Conservation (phyloP, 2,113 vertebrate genomes). For the Excalfactoria chinensis region DNA sequence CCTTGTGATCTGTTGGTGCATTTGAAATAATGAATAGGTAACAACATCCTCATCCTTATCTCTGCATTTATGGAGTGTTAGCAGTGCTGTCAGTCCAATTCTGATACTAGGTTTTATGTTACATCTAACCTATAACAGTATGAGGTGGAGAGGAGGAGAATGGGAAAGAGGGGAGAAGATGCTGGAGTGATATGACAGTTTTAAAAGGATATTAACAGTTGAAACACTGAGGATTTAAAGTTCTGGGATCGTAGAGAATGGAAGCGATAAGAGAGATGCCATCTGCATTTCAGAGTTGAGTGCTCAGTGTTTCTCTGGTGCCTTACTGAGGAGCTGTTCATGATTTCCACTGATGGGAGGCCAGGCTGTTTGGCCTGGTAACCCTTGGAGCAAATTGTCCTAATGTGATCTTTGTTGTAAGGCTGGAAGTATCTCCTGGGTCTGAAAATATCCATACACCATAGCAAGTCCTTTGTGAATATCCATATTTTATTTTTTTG, state of each 20-base stretch:
- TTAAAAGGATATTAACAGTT: neutral
- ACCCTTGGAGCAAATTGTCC: too few species aligned
- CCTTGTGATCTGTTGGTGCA: neutral
- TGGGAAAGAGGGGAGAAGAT: neutral
- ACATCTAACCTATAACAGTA: neutral
- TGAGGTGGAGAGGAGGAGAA: neutral
- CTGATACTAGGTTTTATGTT: neutral
- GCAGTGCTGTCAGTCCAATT: neutral
- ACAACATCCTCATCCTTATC: neutral
- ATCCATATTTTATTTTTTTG: accelerated
- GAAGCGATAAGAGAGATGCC: neutral
- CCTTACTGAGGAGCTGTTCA: neutral
- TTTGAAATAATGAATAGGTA: neutral
- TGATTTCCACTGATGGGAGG: neutral
- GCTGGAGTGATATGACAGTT: neutral
- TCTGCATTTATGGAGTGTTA: neutral
- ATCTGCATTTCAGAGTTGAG: neutral
- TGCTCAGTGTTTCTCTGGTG: neutral
- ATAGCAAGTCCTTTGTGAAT: neutral
- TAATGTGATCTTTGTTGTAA: neutral
- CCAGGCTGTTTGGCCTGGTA: neutral
- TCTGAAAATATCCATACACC: neutral
- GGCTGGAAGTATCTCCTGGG: neutral
- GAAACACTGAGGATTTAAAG: neutral
- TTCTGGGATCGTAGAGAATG: neutral